These are phyloP conservation scores for Proales similis DNA, from an alignment of 1,140 invertebrate species.

Conservation along the genomic window DNA sequence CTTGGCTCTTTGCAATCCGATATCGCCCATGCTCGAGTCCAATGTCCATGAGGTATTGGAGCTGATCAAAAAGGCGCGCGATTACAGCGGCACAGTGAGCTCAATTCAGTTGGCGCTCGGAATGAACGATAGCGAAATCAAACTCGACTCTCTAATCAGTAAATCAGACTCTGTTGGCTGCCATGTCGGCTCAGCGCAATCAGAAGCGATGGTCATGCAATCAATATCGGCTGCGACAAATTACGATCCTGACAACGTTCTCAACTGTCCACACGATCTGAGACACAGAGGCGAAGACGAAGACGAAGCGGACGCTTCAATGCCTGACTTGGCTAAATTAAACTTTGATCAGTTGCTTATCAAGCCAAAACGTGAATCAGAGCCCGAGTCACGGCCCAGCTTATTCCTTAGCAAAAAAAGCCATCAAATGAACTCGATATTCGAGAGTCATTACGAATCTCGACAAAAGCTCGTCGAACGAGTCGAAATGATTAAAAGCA, in stretches of 20 bases:
- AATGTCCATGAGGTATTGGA: conserved; percentile 68
- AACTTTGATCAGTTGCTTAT: neutral
- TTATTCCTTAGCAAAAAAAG: neutral
- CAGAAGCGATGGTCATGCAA: conserved; percentile 3
- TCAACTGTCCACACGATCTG: conserved; percentile 36
- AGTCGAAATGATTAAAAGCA: neutral
- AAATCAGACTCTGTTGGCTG: neutral
- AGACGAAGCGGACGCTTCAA: neutral
- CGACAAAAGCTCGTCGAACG: neutral
- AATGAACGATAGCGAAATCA: neutral
- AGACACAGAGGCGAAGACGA: conserved; percentile 2
- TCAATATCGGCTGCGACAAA: neutral
- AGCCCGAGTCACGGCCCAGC: neutral
- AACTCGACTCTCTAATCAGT: neutral
- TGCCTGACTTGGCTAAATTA: neutral
- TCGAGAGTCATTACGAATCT: neutral
- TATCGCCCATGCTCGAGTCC: conserved; percentile 74
- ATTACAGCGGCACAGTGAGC: conserved; percentile 44
- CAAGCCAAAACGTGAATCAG: neutral
- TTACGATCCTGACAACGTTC: conserved; percentile 30
- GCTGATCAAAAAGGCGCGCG: conserved; percentile 67
- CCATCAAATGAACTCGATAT: neutral
- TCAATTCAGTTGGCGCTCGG: neutral
- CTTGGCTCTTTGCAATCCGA: conserved; percentile 82
- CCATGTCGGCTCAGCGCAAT: neutral